Base-by-base conservation (phyloP, 1,140 invertebrate species). In the Plectus sambesii region DNA sequence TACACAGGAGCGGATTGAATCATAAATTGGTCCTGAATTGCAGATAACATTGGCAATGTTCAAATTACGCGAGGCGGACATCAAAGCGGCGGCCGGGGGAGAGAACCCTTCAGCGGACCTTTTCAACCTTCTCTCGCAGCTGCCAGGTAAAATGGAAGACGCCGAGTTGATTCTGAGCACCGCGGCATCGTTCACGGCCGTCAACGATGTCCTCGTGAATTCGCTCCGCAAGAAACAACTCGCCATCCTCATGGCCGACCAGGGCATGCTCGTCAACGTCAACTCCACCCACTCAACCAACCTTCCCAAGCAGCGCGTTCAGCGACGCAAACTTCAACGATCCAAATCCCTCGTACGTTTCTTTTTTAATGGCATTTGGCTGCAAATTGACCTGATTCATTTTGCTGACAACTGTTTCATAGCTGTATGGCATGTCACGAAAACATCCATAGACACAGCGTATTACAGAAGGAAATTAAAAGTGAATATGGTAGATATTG, bases 191-290 rank as follows among this genome's bases (percentile, higher is more conserved):
- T 63, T 65, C 54, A 67, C 59, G 12, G 82, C 83, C 2, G 73
- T 92, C 36, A 87, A 81, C 55, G 81, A 87, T 54, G 80, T 85
- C 29, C 78, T 87, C 39, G 80, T 93, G 33, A 87, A 93, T 63
- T 86, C 86, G 20, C 85, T 90, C 67, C 76, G 88, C 38, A 76
- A 87, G 55, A 79, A 87, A 56, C 87, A 93, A 72, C 76, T 93
- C n/a, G 89, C 89, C 5, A 90, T 90, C 73, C 74, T 97, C 23
- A 94, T 96, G 88, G 83, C 87, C 20, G 87, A 96, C 71, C 86
- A 90, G 69, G 89, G 89, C 35, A 82, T 83, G 42, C 74, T 92
- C 49, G 38, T 61, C 33, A 62, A 59, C 39, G 83, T 92, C 42
- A 90, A 92, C 74, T 86, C 87, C 1, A 83, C 85, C 68, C 81